Evolutionary conservation across 2,888 invertebrate species (phyloP), one percentile per base, ranked within the genome.

Genomic region (Drosophila villosipedis): DNA sequence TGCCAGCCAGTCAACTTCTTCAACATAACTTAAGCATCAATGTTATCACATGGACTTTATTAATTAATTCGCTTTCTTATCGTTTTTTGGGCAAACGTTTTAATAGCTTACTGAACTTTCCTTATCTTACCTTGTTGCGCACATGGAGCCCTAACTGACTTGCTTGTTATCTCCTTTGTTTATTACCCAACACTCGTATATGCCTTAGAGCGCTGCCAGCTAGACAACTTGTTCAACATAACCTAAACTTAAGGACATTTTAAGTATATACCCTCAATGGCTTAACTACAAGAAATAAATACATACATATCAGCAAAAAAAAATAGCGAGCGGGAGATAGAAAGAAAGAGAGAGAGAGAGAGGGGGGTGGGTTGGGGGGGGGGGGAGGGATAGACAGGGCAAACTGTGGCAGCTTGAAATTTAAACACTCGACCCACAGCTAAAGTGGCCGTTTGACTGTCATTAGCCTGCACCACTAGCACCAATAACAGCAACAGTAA

Each of bases 381-480:
- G 16, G 2, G 47, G 41, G 33, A 28, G 39, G 49, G 58, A 59
- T 35, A 53, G 65, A 41, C 7, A 57, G 16, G 9, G n/a, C 39
- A 57, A 75, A 68, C 41, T 57, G 55, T 52, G 58, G 61, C 69
- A 65, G 63, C 78, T 80, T 58, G 76, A 81, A 88, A 86, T 89
- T 84, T 85, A 83, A 89, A 83, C 84, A 86, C 76, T 83, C 61
- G 60, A 74, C 57, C 53, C 61, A 54, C 54, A 43, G 62, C 41
- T 80, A 65, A 76, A 85, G 72, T 77, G 68, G 50, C 64, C 61
- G 74, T 71, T 84, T 67, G 80, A 68, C 80, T 88, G 80, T 90
- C 90, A 90, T 89, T 90, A 90, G 89, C 70, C 68, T 59, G 65
- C 68, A 73, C 75, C 71, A 79, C 53, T 55, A 62, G 62, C 59